Conservation (phyloP, 2,113 vertebrate genomes). For the Mus spicilegus region DNA sequence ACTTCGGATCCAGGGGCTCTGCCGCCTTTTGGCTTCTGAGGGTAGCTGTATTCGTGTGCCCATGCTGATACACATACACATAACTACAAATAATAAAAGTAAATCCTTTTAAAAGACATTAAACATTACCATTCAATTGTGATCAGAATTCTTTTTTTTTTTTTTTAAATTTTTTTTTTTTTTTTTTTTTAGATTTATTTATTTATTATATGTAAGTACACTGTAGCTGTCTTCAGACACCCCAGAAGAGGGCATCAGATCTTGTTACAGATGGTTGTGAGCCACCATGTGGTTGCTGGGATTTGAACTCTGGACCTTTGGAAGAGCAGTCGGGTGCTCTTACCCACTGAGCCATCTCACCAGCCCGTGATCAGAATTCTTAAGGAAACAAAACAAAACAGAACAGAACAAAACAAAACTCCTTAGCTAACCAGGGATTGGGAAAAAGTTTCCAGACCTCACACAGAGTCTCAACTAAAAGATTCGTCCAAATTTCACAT, state of each 20-base stretch:
- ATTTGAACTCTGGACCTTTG: too few relatives aligned
- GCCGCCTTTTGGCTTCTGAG: not conserved
- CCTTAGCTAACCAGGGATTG: not conserved
- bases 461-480: not conserved
- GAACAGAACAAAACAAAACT: not conserved
- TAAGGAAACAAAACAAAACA: not conserved
- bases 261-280: too few relatives aligned
- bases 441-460: not conserved
- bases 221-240: too few relatives aligned
- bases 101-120: not conserved
- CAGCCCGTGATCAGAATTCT: slow-evolving; percentile 15
- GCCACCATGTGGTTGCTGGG: too few relatives aligned
- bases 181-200: too few relatives aligned
- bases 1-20: not conserved
- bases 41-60: not conserved
- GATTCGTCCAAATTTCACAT: not conserved
- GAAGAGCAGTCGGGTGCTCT: too few relatives aligned
- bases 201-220: too few relatives aligned
- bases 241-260: too few relatives aligned
- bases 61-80: not conserved
- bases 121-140: not conserved
- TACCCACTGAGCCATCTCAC: too few relatives aligned
- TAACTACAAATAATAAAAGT: not conserved
- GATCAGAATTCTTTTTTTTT: not conserved
- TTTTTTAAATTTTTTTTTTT: too few relatives aligned